These are phyloP conservation scores for Lates japonicus DNA, from an alignment of 2,797 vertebrate species.

Conservation along the genomic window DNA sequence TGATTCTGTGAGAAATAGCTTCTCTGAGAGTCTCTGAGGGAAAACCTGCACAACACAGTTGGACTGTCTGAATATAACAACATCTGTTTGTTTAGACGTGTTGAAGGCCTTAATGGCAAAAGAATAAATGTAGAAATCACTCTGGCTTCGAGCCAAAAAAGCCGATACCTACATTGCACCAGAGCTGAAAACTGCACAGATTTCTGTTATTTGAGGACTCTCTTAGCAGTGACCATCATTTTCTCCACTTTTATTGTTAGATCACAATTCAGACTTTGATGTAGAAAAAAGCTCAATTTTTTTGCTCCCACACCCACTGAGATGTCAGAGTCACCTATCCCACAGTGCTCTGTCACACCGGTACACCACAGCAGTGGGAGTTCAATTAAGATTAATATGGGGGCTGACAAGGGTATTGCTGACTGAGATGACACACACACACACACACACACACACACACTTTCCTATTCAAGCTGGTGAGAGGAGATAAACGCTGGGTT, in stretches of 20 bases:
- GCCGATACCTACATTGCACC: neutral
- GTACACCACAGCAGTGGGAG: neutral
- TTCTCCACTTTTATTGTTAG: slow-evolving; percentile 4
- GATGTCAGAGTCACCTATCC: slow-evolving; percentile 38
- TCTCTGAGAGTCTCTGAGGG: no score
- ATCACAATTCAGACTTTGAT: slow-evolving; percentile 22
- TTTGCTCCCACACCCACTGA: slow-evolving; percentile 21
- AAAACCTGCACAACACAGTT: neutral
- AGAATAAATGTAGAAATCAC: no score
- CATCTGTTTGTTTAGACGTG: neutral
- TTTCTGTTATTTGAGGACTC: neutral
- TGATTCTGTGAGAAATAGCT: no score
- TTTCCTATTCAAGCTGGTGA: slow-evolving; percentile 41
- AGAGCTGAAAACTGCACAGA: neutral
- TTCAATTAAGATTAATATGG: slow-evolving; percentile 64
- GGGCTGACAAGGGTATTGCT: slow-evolving; percentile 29
- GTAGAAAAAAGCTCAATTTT: slow-evolving; percentile 3
- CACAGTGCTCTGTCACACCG: slow-evolving; percentile 17
- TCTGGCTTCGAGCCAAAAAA: no score
- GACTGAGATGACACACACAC: slow-evolving; percentile 34
- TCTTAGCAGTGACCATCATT: neutral
- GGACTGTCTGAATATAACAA: neutral
- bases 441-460: slow-evolving; percentile 6
- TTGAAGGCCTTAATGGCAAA: neutral
- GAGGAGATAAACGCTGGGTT: slow-evolving; percentile 31